These are phyloP conservation scores for Clistopyga incitator DNA, from an alignment of 2,888 invertebrate genomes.

Conservation along the genomic window DNA sequence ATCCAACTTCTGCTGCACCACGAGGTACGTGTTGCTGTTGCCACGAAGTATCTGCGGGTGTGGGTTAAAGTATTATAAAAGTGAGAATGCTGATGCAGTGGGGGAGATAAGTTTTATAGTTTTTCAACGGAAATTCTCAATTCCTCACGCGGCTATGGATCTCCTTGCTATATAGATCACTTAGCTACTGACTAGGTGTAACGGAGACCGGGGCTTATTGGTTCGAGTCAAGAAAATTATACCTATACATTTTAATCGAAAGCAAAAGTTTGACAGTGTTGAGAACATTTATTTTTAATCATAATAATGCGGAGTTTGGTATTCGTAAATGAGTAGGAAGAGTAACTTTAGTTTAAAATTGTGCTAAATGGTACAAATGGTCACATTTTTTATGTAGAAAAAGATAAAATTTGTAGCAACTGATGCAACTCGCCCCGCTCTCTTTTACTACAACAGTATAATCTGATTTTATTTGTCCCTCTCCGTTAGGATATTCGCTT, in stretches of 20 bases:
- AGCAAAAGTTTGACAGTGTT: too few relatives aligned
- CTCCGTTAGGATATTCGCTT: constrained; percentile 20
- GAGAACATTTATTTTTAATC: too few relatives aligned
- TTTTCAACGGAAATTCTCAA: background rate
- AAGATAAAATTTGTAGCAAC: background rate
- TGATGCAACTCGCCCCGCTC: constrained; percentile 9
- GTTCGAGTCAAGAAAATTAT: background rate
- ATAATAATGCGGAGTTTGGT: too few relatives aligned
- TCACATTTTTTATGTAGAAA: too few relatives aligned
- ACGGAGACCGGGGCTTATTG: background rate
- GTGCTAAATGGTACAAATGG: too few relatives aligned
- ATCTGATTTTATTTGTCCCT: constrained; percentile 37
- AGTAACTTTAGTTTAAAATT: too few relatives aligned
- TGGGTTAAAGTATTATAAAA: constrained; percentile 51
- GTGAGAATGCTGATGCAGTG: constrained; percentile 28
- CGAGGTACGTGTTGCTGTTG: constrained; percentile 91
- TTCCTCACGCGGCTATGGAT: background rate
- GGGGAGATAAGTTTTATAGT: constrained; percentile 33
- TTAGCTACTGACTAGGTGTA: background rate
- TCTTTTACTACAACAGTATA: background rate
- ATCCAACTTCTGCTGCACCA: constrained; percentile 89
- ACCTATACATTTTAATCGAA: background rate
- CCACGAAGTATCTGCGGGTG: constrained; percentile 88
- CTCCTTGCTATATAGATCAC: constrained; percentile 31
- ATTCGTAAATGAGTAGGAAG: too few relatives aligned